A percentile compares a stretch with the other conserved stretches of the same genome.
Evolutionary conservation across 2,113 vertebrate species (phyloP).

Genomic region (Ivindomyrus marchei): DNA sequence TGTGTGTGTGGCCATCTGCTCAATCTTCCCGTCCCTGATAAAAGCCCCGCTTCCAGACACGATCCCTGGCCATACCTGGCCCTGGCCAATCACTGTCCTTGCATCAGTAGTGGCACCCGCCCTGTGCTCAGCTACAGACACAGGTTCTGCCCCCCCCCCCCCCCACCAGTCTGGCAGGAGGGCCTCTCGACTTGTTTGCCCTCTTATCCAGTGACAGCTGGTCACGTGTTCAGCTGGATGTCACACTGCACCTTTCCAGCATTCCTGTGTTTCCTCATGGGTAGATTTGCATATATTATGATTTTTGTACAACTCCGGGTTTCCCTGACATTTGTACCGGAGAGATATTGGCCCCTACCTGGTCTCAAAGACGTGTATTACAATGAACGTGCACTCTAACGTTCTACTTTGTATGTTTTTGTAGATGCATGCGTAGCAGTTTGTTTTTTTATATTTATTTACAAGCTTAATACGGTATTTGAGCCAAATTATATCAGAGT

Average conservation of each 20-base stretch:
- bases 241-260: background rate
- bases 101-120: background rate
- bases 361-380: background rate
- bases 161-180: background rate
- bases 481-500: background rate
- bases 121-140: background rate
- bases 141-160: background rate
- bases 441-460: background rate
- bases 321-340: background rate
- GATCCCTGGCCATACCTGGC: background rate
- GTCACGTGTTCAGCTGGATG: background rate
- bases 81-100: background rate
- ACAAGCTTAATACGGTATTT: background rate
- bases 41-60: background rate
- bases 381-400: background rate
- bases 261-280: background rate
- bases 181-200: background rate
- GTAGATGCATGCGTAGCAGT: background rate
- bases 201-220: background rate
- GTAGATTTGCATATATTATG: background rate
- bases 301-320: too few relatives aligned
- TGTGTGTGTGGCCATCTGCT: background rate
- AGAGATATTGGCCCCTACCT: background rate
- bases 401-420: background rate
- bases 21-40: background rate